Evolutionary conservation across 2,888 invertebrate species (phyloP).

Genomic region (Drosophila dives): DNA sequence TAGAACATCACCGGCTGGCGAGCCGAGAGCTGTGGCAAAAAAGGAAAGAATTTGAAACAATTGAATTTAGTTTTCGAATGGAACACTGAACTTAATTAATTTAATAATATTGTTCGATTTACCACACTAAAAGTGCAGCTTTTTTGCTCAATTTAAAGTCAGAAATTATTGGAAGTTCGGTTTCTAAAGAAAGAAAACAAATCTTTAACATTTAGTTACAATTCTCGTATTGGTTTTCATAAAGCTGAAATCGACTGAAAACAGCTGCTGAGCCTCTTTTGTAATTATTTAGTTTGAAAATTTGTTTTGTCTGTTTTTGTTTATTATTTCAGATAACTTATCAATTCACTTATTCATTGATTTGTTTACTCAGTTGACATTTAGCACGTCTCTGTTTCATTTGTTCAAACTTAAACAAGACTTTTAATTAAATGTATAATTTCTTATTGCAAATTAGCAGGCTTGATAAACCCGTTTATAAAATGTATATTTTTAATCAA

Average conservation of each 20-base stretch:
- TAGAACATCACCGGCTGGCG: constrained; percentile 85
- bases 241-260: neutral
- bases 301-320: neutral
- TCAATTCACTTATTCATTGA: neutral
- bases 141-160: neutral
- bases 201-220: neutral
- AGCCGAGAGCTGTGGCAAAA: constrained; percentile 63
- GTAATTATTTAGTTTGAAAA: neutral
- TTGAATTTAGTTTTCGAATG: neutral
- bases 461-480: neutral
- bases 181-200: neutral
- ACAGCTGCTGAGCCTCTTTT: neutral
- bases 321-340: neutral
- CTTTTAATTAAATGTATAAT: neutral
- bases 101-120: neutral
- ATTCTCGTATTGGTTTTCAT: neutral
- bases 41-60: neutral
- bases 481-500: neutral
- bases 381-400: neutral
- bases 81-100: neutral
- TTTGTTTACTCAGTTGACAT: neutral
- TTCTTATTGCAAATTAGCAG: neutral
- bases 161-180: neutral
- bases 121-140: neutral
- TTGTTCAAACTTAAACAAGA: neutral